Evolutionary conservation across 2,797 vertebrate genomes (phyloP).

Genomic region (Sphenodon punctatus): DNA sequence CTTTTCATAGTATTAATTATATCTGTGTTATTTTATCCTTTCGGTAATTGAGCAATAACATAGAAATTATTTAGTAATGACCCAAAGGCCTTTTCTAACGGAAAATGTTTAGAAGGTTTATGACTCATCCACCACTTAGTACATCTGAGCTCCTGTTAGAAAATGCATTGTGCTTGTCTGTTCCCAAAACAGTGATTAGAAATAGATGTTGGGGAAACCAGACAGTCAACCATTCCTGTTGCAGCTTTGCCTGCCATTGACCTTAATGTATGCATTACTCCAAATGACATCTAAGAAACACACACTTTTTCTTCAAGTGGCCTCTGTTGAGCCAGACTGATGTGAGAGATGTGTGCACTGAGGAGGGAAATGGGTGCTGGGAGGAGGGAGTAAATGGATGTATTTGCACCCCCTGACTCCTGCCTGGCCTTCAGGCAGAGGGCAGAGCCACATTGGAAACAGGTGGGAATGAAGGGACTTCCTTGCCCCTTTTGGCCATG

Average conservation of each 20-base stretch:
- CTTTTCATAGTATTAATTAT: background rate
- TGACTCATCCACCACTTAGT: background rate
- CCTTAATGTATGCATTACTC: background rate
- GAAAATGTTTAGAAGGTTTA: background rate
- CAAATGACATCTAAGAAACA: background rate
- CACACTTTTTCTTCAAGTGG: no score
- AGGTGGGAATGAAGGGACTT: no score
- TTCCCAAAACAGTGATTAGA: background rate
- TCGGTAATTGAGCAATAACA: background rate
- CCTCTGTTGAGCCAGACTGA: no score
- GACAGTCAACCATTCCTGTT: background rate
- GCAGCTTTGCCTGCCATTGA: background rate
- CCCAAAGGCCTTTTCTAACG: background rate
- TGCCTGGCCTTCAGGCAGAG: no score
- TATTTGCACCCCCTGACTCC: no score
- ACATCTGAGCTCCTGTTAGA: fast-evolving
- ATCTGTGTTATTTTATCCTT: background rate
- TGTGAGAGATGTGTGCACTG: no score
- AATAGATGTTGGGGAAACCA: background rate
- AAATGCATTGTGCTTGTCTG: background rate
- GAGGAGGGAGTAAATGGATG: no score
- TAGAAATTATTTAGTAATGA: background rate
- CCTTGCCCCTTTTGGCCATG: no score
- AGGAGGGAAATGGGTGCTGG: no score
- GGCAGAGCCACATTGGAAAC: no score